Evolutionary conservation across 2,888 invertebrate genomes (phyloP).

Genomic region (Rhagophthalmus giganteus): DNA sequence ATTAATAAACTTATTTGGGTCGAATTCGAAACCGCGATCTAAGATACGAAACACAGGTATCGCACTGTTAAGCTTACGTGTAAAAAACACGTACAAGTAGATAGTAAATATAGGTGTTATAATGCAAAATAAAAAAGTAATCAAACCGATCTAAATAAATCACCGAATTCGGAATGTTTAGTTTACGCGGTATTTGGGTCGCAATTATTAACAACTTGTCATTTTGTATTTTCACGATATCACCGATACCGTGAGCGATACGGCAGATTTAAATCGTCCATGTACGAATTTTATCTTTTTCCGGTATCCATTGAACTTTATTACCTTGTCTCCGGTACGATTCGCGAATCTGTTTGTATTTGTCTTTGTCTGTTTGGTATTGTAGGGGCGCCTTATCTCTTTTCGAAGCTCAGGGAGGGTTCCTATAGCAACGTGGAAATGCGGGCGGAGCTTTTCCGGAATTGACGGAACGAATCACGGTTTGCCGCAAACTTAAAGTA

Average conservation of each 20-base stretch:
- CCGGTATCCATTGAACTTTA: slow-evolving; percentile 32
- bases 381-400: slow-evolving; percentile 36
- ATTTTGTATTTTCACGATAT: too few species aligned
- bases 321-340: slow-evolving; percentile 42
- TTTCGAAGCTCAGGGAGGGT: slow-evolving; percentile 44
- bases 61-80: too few species aligned
- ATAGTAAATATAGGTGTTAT: too few species aligned
- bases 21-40: too few species aligned
- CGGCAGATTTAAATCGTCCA: slow-evolving; percentile 10
- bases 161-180: not conserved
- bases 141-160: too few species aligned
- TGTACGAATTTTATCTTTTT: slow-evolving; percentile 26
- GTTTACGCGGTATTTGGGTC: too few species aligned
- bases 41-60: too few species aligned
- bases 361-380: slow-evolving; percentile 28
- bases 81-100: too few species aligned
- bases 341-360: slow-evolving; percentile 39
- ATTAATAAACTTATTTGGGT: too few species aligned
- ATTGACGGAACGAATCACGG: slow-evolving; percentile 55
- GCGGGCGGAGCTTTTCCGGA: slow-evolving; percentile 51
- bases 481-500: slow-evolving; percentile 55
- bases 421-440: slow-evolving; percentile 51
- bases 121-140: too few species aligned
- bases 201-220: too few species aligned
- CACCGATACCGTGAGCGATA: too few species aligned